Evolutionary conservation across 2,888 invertebrate genomes (phyloP), one percentile per base, ranked within the genome.

Genomic region (Orthosia gracilis): DNA sequence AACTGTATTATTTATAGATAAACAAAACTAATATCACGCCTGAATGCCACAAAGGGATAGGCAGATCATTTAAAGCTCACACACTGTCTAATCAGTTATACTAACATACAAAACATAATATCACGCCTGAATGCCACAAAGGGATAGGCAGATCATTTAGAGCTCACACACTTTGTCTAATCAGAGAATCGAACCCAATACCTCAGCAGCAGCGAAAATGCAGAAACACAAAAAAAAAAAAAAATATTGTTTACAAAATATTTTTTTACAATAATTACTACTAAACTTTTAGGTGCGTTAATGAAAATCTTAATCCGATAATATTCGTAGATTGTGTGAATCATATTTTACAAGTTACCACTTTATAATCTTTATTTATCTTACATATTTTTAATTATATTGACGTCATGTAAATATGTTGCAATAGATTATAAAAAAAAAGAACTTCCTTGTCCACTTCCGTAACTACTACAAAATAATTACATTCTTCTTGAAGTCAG

Each of bases 371-470:
- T 55, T 47, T 18, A 12, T 18, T 31, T 31, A 58, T 59, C 45
- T 21, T 9, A 15, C 21, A 59, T 18, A 13, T 26, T 15, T 23
- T 50, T 50, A 26, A 58, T 64, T 31, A 13, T 17, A 21, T 2
- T 17, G 65, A 74, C 65, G 65, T 74, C 65, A 59, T 9, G 4
- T 13, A 52, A 74, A 47, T 11, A 47, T 65, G 75, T 52, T n/a
- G 74, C 58, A 65, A 74, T 58, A 64, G 17, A 0, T 26, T 17
- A 23, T 63, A 52, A 2, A 11, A 15, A 7, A 45, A 11, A n/a
- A 0, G 0, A 71, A 21, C n/a, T 31, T 31, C 15, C 3, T 12
- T 15, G 21, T 40, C 50, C 3, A 4, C n/a, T 57, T 57, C 68
- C 3, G 23, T 15, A 47, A 0, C 1, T 21, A 21, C 13, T 17